Evolutionary conservation across 2,113 vertebrate genomes (phyloP), one percentile per base, ranked within the genome.

Genomic region (Pollachius pollachius): DNA sequence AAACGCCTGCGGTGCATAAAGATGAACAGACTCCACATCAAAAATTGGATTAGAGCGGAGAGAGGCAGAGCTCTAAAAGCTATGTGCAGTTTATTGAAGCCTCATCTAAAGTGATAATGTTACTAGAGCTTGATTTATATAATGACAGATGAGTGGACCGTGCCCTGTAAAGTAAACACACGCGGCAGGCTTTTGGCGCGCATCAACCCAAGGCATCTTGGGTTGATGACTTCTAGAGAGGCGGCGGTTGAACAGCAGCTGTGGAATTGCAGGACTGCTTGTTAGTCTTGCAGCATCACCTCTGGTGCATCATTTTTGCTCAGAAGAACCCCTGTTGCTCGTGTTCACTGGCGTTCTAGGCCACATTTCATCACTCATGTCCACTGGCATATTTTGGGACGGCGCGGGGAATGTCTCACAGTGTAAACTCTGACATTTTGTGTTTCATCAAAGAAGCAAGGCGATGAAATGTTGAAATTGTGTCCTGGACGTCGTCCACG

Each of bases 51-150:
- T 92, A 91, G 76, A 86, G 87, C 79, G 78, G 86, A 80, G 75
- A 80, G 80, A 90, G 86, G 86, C 83, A 85, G 80, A 86, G 73
- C 76, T 83, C 80, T 87, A 89, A 90, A 91, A 90, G 87, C 87
- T 64, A 89, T 82, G 85, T 67, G 54, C 81, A 85, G 80, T 90
- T 90, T 88, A 90, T 86, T 87, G 88, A 85, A 85, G 87, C 84
- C 88, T 90, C 89, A 89, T 92, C 89, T 86, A 82, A 88, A 92
- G 90, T 63, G 83, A 91, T 92, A 88, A 92, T 91, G 87, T 91
- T 89, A 87, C 85, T 75, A 81, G 70, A 81, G 83, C 89, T 79
- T 81, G 76, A 85, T 66, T 66, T 37, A 70, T 77, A 79, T 88
- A 89, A 87, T 89, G 87, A 91, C 64, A 37, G 81, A 83, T 84